Evolutionary conservation across 2,113 vertebrate species (phyloP).

Genomic region (Toxotes jaculatrix): DNA sequence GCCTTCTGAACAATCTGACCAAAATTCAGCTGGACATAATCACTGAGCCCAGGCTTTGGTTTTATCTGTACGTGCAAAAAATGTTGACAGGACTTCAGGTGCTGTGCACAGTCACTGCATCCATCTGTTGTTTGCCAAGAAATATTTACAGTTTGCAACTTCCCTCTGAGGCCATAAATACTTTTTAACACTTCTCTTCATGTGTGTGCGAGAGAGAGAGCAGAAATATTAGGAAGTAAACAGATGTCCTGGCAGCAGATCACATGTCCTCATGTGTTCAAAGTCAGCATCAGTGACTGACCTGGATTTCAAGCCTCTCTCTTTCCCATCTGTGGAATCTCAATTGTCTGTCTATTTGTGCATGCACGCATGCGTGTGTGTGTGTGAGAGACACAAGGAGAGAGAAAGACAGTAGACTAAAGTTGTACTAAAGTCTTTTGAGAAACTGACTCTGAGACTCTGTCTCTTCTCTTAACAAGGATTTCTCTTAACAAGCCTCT

Average conservation of each 20-base stretch:
- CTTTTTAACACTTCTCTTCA: background rate
- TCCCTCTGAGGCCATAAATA: background rate
- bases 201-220: background rate
- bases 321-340: conserved; percentile 38
- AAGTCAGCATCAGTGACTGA: conserved; percentile 51
- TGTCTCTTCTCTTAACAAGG: background rate
- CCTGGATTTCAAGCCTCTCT: conserved; percentile 60
- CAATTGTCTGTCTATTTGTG: conserved; percentile 26
- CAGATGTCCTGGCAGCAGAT: conserved; percentile 37
- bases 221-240: conserved; percentile 16
- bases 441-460: background rate
- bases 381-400: background rate
- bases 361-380: too few relatives aligned
- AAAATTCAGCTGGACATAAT: background rate
- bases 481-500: too few relatives aligned
- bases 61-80: background rate
- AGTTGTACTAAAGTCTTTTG: conserved; percentile 4
- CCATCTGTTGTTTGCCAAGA: background rate
- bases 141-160: background rate
- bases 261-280: conserved; percentile 57
- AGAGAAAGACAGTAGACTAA: background rate
- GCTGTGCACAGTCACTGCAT: background rate
- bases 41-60: background rate
- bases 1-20: too few relatives aligned
- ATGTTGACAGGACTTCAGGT: background rate